These are phyloP conservation scores for Hydrochoerus hydrochaeris DNA, from an alignment of 2,113 vertebrate species.

Conservation along the genomic window DNA sequence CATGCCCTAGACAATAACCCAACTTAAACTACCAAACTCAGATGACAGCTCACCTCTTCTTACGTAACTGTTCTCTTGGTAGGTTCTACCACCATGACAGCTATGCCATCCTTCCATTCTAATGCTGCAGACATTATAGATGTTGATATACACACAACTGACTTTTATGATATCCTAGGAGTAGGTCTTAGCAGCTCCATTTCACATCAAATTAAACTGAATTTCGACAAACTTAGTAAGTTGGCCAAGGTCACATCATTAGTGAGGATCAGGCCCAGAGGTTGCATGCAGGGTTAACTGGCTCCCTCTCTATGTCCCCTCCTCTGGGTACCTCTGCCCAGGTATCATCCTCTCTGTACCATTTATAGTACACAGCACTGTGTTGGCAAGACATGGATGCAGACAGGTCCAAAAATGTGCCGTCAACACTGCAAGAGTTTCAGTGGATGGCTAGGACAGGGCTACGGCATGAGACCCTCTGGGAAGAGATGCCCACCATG, in stretches of 20 bases:
- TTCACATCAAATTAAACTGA: slow-evolving; percentile 5
- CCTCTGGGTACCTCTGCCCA: neutral
- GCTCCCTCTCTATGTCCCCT: neutral
- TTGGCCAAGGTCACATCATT: neutral
- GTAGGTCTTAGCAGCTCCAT: neutral
- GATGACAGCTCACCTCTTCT: neutral
- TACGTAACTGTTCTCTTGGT: neutral
- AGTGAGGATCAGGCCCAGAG: neutral
- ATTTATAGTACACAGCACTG: neutral
- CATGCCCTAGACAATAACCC: too few relatives aligned
- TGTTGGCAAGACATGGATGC: neutral
- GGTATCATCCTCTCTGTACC: neutral
- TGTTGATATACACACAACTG: neutral
- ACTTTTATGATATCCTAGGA: neutral
- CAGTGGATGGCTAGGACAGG: neutral
- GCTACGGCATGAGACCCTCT: neutral
- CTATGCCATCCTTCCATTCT: rapidly evolving
- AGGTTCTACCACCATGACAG: too few relatives aligned
- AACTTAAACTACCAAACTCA: neutral
- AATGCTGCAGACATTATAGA: neutral
- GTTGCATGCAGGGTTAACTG: neutral
- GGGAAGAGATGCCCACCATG: neutral
- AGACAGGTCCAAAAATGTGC: neutral
- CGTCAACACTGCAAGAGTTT: neutral
- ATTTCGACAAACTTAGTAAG: neutral